phyloP scores from a whole-genome alignment of 2,113 vertebrate species.

The Crocuta crocuta region DNA sequence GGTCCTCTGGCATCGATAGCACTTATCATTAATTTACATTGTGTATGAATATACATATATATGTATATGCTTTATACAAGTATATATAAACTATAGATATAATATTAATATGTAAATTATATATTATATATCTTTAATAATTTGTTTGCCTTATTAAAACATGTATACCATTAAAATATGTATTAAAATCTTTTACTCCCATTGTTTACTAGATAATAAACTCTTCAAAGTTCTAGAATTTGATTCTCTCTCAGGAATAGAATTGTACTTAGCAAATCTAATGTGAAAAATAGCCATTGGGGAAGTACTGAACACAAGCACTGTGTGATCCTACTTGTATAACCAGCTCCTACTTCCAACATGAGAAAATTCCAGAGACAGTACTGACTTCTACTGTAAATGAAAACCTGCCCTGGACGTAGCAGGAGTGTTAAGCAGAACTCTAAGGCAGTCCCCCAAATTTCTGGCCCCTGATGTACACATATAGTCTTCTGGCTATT shows the following conservation, averaged over 20 bases:
- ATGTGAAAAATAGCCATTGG: not conserved
- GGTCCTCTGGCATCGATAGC: not conserved
- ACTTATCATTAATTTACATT: not conserved
- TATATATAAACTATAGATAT: not conserved
- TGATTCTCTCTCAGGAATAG: not conserved
- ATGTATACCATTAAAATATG: not conserved
- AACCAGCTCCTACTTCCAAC: not conserved
- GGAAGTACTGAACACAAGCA: not conserved
- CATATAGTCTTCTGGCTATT: not conserved
- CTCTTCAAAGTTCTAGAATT: not conserved
- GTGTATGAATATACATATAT: not conserved
- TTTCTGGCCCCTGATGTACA: not conserved
- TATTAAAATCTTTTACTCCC: not conserved
- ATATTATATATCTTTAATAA: not conserved
- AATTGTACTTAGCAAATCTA: not conserved
- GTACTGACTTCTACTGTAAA: not conserved
- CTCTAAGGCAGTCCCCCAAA: not conserved
- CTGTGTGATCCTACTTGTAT: not conserved
- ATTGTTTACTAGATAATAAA: not conserved
- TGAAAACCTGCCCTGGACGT: not conserved
- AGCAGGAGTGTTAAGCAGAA: not conserved
- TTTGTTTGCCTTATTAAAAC: not conserved
- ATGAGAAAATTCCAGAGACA: not conserved
- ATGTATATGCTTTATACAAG: not conserved
- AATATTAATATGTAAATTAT: not conserved